Evolutionary conservation across 2,888 invertebrate species (phyloP), one percentile per base, ranked within the genome.

Genomic region (Polylopha cassiicola): DNA sequence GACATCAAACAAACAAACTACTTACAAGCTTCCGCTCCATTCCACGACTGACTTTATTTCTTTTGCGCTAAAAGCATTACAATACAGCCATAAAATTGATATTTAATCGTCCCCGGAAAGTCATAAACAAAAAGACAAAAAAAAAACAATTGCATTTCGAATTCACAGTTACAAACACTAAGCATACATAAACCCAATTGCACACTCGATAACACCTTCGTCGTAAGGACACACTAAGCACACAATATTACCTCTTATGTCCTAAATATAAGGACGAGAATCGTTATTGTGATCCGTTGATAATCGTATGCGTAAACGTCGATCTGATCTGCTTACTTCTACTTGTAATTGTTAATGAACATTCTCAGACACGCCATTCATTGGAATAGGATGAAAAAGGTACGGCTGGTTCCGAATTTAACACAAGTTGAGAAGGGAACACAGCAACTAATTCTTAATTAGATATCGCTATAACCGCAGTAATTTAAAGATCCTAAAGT

Each of bases 341-440:
- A 43, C 58, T 70, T 65, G 61, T 65, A 66, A 68, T 68, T 67
- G 65, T 57, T 69, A 73, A 67, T 73, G 65, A 63, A 61, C 62
- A 59, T 58, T 53, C 55, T 49, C 53, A 49, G 54, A 57, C 36
- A 32, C 32, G 54, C 55, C 50, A 54, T 58, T 58, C 59, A 67
- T 64, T 54, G 66, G 72, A 72, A 72, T 64, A 61, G 55, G 58
- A 61, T 50, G 53, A 53, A 52, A 55, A 61, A 58, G 41, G 41
- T 43, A 55, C 18, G 11, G 28, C 44, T 38, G 21, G 41, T 46
- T 44, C 44, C 21, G 15, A 42, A 38, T 42, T 28, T 44, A 37
- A 22, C 7, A 36, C 26, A 39, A 48, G 33, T 34, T 51, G n/a
- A n/a, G n/a, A n/a, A n/a, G n/a, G n/a, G n/a, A n/a, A n/a, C n/a